These are phyloP conservation scores for Muschampia plurimacula DNA, from an alignment of 2,888 invertebrate species.

Conservation along the genomic window DNA sequence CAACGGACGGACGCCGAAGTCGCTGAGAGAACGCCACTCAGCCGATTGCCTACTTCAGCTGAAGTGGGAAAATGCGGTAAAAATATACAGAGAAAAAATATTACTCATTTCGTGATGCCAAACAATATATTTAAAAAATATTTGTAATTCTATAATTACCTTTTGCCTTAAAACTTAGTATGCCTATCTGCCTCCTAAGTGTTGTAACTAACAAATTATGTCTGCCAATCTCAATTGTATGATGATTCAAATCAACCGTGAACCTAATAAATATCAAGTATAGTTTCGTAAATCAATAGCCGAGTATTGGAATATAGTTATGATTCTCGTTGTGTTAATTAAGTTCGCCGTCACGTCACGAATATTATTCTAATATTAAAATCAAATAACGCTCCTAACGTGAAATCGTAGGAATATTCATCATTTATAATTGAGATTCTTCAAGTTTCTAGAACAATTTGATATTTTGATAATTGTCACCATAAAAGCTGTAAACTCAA, in stretches of 20 bases:
- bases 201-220: too few species aligned
- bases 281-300: constrained; percentile 29
- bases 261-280: constrained; percentile 31
- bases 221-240: neutral
- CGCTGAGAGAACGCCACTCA: neutral
- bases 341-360: constrained; percentile 29
- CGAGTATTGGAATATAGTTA: constrained; percentile 17
- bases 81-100: neutral
- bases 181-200: too few species aligned
- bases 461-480: constrained; percentile 13
- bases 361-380: constrained; percentile 23
- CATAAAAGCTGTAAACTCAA: neutral
- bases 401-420: constrained; percentile 28
- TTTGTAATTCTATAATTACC: too few species aligned
- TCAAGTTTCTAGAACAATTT: neutral
- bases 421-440: constrained; percentile 30
- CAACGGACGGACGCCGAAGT: neutral
- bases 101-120: too few species aligned
- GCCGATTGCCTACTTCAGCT: neutral
- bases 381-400: constrained; percentile 17
- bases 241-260: constrained; percentile 30
- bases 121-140: too few species aligned
- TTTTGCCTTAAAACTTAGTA: too few species aligned
- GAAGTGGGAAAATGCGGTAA: neutral
- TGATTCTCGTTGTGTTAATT: constrained; percentile 32